Percentiles rank a stretch among this genome's conserved stretches.
phyloP scores from a whole-genome alignment of 92 coral and sea anemone species.

The Porites evermanni region DNA sequence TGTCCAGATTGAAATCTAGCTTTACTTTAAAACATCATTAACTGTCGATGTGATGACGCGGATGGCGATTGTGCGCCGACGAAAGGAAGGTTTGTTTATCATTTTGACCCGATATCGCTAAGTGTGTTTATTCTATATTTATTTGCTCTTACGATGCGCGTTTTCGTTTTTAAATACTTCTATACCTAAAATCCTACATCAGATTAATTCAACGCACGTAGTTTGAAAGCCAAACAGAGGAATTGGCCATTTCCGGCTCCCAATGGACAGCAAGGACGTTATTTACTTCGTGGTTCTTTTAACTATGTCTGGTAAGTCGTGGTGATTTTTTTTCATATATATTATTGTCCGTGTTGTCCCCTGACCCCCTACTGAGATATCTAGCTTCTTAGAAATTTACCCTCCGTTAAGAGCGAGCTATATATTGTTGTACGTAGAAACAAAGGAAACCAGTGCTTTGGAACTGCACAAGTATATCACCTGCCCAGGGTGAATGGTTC shows the following conservation, averaged over 20 bases:
- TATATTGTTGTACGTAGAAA: neutral
- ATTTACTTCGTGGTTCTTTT: neutral
- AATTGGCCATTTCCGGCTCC: neutral
- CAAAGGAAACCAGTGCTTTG: neutral
- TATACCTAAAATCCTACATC: too few relatives aligned
- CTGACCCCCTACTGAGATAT: too few relatives aligned
- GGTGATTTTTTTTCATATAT: neutral
- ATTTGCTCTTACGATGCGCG: neutral
- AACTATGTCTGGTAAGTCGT: constrained; percentile 5
- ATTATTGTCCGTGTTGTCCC: neutral
- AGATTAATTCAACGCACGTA: neutral
- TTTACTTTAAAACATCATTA: neutral
- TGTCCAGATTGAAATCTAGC: constrained; percentile 6
- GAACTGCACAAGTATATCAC: neutral
- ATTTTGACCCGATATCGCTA: neutral
- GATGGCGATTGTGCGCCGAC: neutral
- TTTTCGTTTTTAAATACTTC: neutral
- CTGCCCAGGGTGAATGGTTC: neutral
- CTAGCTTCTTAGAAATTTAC: too few relatives aligned
- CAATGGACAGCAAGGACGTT: constrained; percentile 7
- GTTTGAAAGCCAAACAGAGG: neutral
- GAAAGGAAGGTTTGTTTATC: constrained; percentile 15
- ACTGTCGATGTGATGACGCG: neutral
- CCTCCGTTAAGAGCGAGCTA: too few relatives aligned
- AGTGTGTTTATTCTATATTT: neutral